phyloP scores from a whole-genome alignment of 2,888 invertebrate species.

The Periphyllus acericola region DNA sequence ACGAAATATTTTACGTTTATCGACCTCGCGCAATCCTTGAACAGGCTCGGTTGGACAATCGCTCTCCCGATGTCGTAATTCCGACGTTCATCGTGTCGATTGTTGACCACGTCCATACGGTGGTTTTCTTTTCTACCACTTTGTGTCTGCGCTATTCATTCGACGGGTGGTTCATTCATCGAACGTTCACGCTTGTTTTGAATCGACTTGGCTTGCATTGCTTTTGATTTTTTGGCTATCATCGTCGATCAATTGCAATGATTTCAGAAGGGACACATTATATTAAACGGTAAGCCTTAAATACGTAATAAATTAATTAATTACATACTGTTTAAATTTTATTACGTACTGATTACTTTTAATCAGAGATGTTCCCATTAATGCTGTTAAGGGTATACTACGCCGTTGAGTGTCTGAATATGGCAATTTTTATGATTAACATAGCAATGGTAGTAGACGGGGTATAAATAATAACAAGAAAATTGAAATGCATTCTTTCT shows the following conservation, averaged over 20 bases:
- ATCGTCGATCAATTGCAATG: conserved; percentile 38
- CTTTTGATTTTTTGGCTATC: background rate
- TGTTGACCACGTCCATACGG: background rate
- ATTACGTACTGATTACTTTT: too few species aligned
- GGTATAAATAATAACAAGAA: too few species aligned
- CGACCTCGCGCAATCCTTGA: too few species aligned
- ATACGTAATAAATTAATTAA: background rate
- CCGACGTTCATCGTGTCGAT: background rate
- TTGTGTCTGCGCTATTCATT: background rate
- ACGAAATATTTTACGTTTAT: too few species aligned
- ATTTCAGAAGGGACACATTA: conserved; percentile 62
- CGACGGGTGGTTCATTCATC: background rate
- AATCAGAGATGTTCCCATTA: too few species aligned
- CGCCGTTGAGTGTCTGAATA: too few species aligned
- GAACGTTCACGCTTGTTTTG: background rate
- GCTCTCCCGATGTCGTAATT: background rate
- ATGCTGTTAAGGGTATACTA: too few species aligned
- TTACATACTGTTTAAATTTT: background rate
- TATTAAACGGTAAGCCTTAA: conserved; percentile 57
- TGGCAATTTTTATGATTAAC: too few species aligned
- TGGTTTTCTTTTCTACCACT: too few species aligned
- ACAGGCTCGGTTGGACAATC: background rate
- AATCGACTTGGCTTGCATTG: background rate
- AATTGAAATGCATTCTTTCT: too few species aligned
- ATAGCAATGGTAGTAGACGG: too few species aligned